Evolutionary conservation across 2,888 invertebrate genomes (phyloP).

Genomic region (Thysanoteuthis rhombus): DNA sequence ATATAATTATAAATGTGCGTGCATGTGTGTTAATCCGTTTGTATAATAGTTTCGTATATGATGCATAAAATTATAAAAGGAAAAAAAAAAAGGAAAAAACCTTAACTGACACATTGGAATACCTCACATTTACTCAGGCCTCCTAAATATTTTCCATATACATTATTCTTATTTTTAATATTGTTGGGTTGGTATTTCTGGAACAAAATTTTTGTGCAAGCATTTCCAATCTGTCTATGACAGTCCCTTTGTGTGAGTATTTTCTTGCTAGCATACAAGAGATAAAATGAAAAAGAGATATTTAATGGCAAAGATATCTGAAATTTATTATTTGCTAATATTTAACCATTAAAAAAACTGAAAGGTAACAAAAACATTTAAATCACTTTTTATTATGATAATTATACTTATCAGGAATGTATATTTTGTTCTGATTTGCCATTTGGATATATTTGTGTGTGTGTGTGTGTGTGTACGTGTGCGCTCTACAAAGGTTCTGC

Average conservation of each 20-base stretch:
- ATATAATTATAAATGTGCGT: not conserved
- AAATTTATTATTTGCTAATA: not conserved
- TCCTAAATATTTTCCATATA: slow-evolving; percentile 23
- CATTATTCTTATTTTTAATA: slow-evolving; percentile 15
- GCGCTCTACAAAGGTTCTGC: not conserved
- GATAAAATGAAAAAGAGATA: not conserved
- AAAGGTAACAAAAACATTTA: not conserved
- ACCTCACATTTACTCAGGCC: slow-evolving; percentile 27
- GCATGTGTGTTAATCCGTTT: not conserved
- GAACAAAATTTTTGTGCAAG: not conserved
- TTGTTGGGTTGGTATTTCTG: slow-evolving; percentile 23
- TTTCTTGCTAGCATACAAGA: slow-evolving; percentile 12
- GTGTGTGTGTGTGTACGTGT: not conserved
- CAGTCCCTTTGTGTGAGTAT: not conserved
- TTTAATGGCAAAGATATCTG: not conserved
- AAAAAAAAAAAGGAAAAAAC: not conserved
- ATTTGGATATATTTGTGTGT: not conserved
- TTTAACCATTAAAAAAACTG: not conserved
- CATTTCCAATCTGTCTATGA: not conserved
- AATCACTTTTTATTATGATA: not conserved
- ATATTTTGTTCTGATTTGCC: not conserved
- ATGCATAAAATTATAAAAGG: not conserved
- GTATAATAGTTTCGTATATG: not conserved
- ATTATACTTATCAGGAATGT: not conserved
- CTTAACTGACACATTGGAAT: not conserved